phyloP scores from a whole-genome alignment of 1,140 invertebrate species.

The Halotydeus destructor region DNA sequence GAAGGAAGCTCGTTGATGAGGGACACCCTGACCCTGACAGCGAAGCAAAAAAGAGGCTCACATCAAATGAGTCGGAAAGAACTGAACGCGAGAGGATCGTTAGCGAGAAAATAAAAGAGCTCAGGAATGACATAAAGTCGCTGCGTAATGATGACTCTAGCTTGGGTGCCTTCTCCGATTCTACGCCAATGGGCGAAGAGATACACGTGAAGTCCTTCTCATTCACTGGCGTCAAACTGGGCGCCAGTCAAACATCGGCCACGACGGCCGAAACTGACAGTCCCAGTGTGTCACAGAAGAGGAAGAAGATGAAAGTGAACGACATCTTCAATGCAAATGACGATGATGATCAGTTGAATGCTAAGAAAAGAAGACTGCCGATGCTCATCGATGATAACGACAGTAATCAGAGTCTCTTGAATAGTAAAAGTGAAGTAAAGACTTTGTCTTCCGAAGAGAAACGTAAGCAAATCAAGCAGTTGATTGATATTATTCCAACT shows the following conservation, averaged over 20 bases:
- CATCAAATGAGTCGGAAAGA: slow-evolving; percentile 1
- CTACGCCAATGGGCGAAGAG: background rate
- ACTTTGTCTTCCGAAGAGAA: slow-evolving; percentile 52
- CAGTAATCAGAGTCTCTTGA: slow-evolving; percentile 12
- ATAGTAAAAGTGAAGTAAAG: slow-evolving; percentile 8
- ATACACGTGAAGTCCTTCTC: slow-evolving; percentile 11
- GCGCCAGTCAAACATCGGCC: background rate
- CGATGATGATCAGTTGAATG: slow-evolving; percentile 41
- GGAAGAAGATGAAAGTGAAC: slow-evolving; percentile 56
- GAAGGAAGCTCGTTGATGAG: slow-evolving; percentile 54
- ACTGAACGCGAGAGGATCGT: slow-evolving; percentile 2
- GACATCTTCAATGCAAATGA: slow-evolving; percentile 81
- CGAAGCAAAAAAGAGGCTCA: slow-evolving; percentile 38
- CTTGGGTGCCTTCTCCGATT: background rate
- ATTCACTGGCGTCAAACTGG: slow-evolving; percentile 8
- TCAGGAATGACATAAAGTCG: slow-evolving; percentile 6
- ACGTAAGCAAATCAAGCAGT: slow-evolving; percentile 76
- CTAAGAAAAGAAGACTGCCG: slow-evolving; percentile 59
- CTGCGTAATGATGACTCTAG: slow-evolving; percentile 3
- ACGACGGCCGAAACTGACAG: background rate
- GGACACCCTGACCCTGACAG: slow-evolving; percentile 54
- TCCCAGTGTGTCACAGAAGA: too few species aligned
- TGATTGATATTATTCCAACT: slow-evolving; percentile 96
- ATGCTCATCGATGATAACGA: slow-evolving; percentile 33
- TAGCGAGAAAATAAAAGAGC: slow-evolving; percentile 3